Evolutionary conservation across 2,113 vertebrate species (phyloP).

Genomic region (Sinosuthora webbiana): DNA sequence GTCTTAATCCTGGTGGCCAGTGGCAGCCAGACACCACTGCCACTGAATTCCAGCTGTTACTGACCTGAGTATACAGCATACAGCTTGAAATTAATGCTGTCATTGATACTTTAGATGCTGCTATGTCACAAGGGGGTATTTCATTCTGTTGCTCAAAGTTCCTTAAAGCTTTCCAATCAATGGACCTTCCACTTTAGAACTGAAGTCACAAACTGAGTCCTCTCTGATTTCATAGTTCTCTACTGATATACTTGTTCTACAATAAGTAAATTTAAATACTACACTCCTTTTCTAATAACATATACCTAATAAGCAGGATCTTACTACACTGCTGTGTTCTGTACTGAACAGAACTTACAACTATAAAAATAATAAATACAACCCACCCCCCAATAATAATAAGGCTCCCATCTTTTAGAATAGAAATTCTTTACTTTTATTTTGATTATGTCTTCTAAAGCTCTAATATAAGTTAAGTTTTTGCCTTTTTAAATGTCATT

Average conservation of each 20-base stretch:
- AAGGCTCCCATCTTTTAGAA: background rate
- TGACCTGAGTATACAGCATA: background rate
- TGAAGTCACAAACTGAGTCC: background rate
- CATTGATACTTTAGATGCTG: background rate
- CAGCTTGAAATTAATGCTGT: background rate
- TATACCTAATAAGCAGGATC: background rate
- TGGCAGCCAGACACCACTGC: background rate
- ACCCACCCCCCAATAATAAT: background rate
- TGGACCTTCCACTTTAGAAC: background rate
- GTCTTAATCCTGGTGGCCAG: background rate
- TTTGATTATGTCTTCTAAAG: background rate
- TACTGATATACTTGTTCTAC: background rate
- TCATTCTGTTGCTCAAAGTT: background rate
- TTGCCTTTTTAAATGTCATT: background rate
- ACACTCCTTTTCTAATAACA: background rate
- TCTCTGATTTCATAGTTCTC: background rate
- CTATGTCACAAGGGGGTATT: background rate
- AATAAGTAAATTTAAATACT: background rate
- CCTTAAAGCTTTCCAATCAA: background rate
- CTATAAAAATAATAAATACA: background rate
- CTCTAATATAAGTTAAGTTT: background rate
- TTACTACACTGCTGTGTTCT: background rate
- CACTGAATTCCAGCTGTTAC: background rate
- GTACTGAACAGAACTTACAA: background rate
- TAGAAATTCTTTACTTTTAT: background rate